Base-by-base conservation (phyloP, 1,140 invertebrate species). In the Ladona fulva region DNA sequence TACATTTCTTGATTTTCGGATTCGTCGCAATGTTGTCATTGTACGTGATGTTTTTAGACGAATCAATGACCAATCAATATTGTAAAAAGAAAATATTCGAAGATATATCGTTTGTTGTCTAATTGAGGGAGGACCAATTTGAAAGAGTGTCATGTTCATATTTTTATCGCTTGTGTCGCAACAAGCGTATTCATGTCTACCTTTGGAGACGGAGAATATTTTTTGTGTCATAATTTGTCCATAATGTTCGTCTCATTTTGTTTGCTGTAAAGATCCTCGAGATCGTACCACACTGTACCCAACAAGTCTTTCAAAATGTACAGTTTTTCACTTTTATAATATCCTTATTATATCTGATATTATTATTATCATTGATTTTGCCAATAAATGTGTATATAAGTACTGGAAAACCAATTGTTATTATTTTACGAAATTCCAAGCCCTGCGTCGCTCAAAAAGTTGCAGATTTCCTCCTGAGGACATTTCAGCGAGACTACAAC, bases 241-340 rank as follows among this genome's bases (percentile, higher is more conserved):
- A 22, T 19, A 66, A 66, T 12, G 52, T 66, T 66, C 52, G 52
- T 66, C 52, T 19, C 29, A 5, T 37, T 66, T 66, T 22, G 3
- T 66, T 66, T 22, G 52, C 14, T 66, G 52, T 66, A 66, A 66
- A 66, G 52, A 66, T 66, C 52, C 52, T 1, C 14, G 8, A 19
- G 52, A 66, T 66, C 52, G 14, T 19, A 66, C 52, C 52, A 66
- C 52, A 66, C 52, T 66, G 52, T 66, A 66, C 52, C 52, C 52
- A 66, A 66, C 14, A 66, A 66, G 52, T 66, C 52, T 66, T 66
- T 66, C 52, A 66, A 66, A 66, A 3, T 66, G 52, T 66, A 66
- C 52, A 66, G 52, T 66, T 66, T 66, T 66, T 66, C 52, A 66
- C 52, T 66, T 66, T 66, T 66, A 66, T 66, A 66, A 66, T 66